Conservation (phyloP, 2,888 invertebrate species). For the Cosmorhoe ocellata region DNA sequence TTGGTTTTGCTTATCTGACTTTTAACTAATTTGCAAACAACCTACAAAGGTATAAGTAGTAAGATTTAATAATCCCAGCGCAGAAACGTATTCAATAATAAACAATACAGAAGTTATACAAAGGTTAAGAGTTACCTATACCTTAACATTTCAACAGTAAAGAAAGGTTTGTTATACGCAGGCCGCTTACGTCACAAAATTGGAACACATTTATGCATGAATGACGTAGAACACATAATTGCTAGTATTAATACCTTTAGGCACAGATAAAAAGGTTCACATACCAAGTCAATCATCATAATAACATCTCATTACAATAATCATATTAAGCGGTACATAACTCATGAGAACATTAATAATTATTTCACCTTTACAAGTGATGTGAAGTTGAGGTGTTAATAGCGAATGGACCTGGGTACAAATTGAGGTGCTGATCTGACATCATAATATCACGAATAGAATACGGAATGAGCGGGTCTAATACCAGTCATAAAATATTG, state of each 20-base stretch:
- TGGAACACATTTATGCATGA: conserved; percentile 26
- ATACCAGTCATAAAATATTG: conserved; percentile 52
- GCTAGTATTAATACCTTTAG: conserved; percentile 3
- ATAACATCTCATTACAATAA: conserved; percentile 13
- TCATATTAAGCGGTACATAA: not conserved
- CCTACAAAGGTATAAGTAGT: too few relatives aligned
- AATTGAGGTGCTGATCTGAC: conserved; percentile 55
- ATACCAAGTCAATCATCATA: conserved; percentile 17
- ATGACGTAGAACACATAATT: conserved; percentile 36
- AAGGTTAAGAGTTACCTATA: conserved; percentile 38
- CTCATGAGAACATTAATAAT: conserved; percentile 18
- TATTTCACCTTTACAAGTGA: conserved; percentile 22
- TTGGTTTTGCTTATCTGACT: too few relatives aligned
- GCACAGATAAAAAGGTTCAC: conserved; percentile 7
- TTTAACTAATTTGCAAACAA: too few relatives aligned
- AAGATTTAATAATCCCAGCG: not conserved
- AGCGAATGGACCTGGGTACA: conserved; percentile 34
- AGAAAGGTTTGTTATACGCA: conserved; percentile 28
- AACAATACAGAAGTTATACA: conserved; percentile 32
- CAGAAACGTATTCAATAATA: conserved; percentile 1
- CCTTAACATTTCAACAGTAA: conserved; percentile 38
- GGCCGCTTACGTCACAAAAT: conserved; percentile 38
- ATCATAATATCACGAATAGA: conserved; percentile 64
- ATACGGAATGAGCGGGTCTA: conserved; percentile 58
- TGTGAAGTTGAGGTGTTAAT: conserved; percentile 33